A percentile compares a stretch with the other conserved stretches of the same genome.
Evolutionary conservation across 2,888 invertebrate species (phyloP).

Genomic region (Nomada ruficornis): DNA sequence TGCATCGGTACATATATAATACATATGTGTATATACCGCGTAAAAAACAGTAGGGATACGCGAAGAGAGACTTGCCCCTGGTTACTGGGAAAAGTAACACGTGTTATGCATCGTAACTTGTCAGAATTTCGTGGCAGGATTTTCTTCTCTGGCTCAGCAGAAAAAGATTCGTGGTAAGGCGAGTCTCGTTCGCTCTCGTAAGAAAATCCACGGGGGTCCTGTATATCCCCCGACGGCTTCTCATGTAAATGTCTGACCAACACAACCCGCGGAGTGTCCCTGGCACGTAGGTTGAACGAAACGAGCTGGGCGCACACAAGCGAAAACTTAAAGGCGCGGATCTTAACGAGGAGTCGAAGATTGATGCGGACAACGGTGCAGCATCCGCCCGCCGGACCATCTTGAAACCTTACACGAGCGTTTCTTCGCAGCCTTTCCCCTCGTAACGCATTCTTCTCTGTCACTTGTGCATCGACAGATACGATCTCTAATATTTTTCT

Average conservation of each 20-base stretch:
- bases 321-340: conserved; percentile 77
- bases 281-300: conserved; percentile 65
- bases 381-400: conserved; percentile 63
- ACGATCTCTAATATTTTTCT: conserved; percentile 47
- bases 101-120: conserved; percentile 31
- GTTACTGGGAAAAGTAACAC: conserved; percentile 60
- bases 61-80: neutral
- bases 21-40: too few relatives aligned
- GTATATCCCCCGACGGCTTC: conserved; percentile 55
- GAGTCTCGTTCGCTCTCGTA: conserved; percentile 64
- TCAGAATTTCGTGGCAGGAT: conserved; percentile 31
- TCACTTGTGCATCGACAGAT: conserved; percentile 52
- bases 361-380: conserved; percentile 81
- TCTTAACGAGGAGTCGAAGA: conserved; percentile 83
- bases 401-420: conserved; percentile 64
- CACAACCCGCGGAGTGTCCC: conserved; percentile 61
- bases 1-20: neutral
- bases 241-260: conserved; percentile 78
- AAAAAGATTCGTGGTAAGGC: conserved; percentile 39
- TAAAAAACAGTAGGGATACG: neutral
- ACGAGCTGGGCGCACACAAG: conserved; percentile 62
- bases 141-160: conserved; percentile 49
- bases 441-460: conserved; percentile 61
- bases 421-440: conserved; percentile 59
- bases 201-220: conserved; percentile 79